Conservation (phyloP, 2,888 invertebrate genomes). For the Dioctria linearis region DNA sequence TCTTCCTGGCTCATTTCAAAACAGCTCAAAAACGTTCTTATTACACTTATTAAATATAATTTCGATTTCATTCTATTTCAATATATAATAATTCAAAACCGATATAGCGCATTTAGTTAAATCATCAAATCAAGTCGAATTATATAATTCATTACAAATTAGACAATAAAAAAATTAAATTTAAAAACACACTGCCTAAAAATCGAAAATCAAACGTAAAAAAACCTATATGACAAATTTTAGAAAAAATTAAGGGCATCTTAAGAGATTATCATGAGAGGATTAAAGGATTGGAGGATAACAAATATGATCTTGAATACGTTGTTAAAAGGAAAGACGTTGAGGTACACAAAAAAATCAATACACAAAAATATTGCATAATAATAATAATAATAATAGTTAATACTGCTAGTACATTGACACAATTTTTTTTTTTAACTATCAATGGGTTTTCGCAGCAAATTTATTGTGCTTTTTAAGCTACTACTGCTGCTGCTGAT, state of each 20-base stretch:
- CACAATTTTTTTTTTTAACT: slow-evolving; percentile 6
- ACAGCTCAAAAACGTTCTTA: too few species aligned
- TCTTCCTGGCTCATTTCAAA: too few species aligned
- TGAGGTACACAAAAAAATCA: slow-evolving; percentile 82
- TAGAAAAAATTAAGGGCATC: slow-evolving; percentile 84
- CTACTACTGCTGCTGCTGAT: not conserved
- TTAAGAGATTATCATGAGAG: slow-evolving; percentile 90
- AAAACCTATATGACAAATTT: slow-evolving; percentile 61
- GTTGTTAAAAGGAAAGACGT: slow-evolving; percentile 98
- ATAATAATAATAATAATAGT: not conserved
- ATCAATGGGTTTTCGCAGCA: slow-evolving; percentile 11
- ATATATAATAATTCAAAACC: too few species aligned
- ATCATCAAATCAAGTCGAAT: too few species aligned
- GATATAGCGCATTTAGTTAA: too few species aligned
- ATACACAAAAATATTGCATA: slow-evolving; percentile 58
- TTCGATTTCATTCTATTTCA: too few species aligned
- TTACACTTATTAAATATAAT: too few species aligned
- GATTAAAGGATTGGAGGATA: slow-evolving; percentile 90
- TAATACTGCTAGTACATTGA: slow-evolving; percentile 20
- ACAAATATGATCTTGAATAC: slow-evolving; percentile 99
- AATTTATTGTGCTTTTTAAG: slow-evolving; percentile 23
- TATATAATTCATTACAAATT: too few species aligned
- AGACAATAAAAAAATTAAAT: too few species aligned
- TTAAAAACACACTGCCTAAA: too few species aligned
- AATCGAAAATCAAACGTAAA: slow-evolving; percentile 52